A percentile compares a stretch with the other conserved stretches of the same genome.
Conservation (phyloP, 2,113 vertebrate species). For the Sinocyclocheilus anshuiensis region DNA sequence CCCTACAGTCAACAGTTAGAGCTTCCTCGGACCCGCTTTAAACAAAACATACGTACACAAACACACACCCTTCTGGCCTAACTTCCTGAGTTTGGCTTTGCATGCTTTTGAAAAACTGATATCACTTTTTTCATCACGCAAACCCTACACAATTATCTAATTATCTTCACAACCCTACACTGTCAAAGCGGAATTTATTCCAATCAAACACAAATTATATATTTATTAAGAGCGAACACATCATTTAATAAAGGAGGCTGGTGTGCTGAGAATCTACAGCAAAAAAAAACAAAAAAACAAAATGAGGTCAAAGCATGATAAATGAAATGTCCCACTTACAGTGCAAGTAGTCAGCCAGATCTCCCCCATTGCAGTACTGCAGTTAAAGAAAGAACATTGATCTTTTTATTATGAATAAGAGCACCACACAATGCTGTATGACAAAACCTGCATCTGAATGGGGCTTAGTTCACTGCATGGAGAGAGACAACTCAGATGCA, state of each 20-base stretch:
- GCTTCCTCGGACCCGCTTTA: slow-evolving; percentile 45
- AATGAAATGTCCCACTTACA: slow-evolving; percentile 79
- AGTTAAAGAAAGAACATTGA: slow-evolving; percentile 24
- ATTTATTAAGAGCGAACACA: neutral
- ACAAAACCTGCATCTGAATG: slow-evolving; percentile 20
- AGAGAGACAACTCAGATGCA: slow-evolving; percentile 34
- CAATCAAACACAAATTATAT: neutral
- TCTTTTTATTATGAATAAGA: slow-evolving; percentile 49
- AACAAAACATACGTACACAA: slow-evolving; percentile 26
- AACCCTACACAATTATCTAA: neutral
- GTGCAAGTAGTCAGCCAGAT: slow-evolving; percentile 97
- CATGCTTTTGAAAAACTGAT: neutral
- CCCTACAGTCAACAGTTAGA: neutral
- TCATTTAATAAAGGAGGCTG: neutral
- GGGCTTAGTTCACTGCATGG: neutral
- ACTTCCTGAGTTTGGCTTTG: slow-evolving; percentile 35
- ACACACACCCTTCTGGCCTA: neutral
- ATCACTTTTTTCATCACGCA: neutral
- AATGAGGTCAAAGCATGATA: neutral
- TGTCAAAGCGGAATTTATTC: too few species aligned
- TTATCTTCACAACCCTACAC: neutral
- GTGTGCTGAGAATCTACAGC: neutral
- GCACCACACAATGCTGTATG: neutral
- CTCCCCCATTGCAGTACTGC: slow-evolving; percentile 97
- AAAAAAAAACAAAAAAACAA: neutral